These are phyloP conservation scores for Euplexia lucipara DNA, from an alignment of 2,888 invertebrate species.

Conservation along the genomic window DNA sequence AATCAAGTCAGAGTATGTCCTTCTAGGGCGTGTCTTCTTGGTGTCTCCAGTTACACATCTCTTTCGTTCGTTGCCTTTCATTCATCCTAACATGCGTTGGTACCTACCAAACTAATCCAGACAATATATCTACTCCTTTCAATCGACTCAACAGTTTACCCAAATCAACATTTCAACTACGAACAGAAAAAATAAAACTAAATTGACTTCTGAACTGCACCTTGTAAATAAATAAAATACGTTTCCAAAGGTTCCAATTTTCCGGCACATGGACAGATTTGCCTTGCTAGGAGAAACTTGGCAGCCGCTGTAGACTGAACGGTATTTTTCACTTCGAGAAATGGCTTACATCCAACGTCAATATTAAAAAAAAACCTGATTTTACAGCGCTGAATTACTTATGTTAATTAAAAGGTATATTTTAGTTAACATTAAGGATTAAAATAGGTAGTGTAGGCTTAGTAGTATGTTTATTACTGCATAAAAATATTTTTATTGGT, in stretches of 20 bases:
- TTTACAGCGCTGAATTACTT: conserved; percentile 5
- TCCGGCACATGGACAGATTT: conserved; percentile 75
- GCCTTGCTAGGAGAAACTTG: conserved; percentile 75
- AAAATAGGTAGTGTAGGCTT: too few species aligned
- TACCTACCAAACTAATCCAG: too few species aligned
- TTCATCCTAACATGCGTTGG: too few species aligned
- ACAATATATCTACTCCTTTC: too few species aligned
- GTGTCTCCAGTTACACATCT: too few species aligned
- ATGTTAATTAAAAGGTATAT: conserved; percentile 17
- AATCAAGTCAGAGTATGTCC: too few species aligned
- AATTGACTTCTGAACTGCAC: conserved; percentile 40
- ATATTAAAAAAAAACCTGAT: conserved; percentile 33
- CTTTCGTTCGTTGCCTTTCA: too few species aligned
- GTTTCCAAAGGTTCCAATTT: conserved; percentile 75
- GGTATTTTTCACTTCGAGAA: conserved; percentile 72
- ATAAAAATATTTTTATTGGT: too few species aligned
- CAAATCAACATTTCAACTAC: not conserved
- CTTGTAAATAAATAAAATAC: conserved; percentile 77
- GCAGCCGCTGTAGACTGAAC: conserved; percentile 70
- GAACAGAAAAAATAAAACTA: conserved; percentile 30
- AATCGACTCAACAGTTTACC: conserved; percentile 10
- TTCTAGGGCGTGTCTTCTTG: too few species aligned
- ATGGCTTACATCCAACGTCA: conserved; percentile 62
- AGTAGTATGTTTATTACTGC: too few species aligned
- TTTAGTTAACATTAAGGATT: not conserved